A percentile compares a stretch with the other conserved stretches of the same genome.
These are phyloP conservation scores for Lasioglossum albipes DNA, from an alignment of 1,140 invertebrate genomes.

Conservation along the genomic window DNA sequence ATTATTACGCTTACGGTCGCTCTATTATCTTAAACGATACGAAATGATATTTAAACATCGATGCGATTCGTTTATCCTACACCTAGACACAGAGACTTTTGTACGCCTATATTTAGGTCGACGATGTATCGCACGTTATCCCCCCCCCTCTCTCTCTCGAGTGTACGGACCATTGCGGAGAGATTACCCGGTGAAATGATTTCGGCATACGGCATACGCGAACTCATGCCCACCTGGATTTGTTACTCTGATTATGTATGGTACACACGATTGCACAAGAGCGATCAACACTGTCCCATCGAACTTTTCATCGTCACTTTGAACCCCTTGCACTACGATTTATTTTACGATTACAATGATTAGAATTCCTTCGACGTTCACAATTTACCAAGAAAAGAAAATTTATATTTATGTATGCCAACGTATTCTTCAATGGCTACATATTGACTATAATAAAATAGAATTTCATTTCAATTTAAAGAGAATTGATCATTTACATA, in stretches of 20 bases:
- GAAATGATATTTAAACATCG: constrained; percentile 22
- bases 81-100: constrained; percentile 3
- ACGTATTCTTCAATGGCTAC: no score
- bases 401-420: no score
- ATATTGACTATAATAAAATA: no score
- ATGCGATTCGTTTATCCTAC: constrained; percentile 26
- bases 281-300: background rate
- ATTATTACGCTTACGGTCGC: constrained; percentile 3
- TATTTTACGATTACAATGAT: no score
- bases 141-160: no score
- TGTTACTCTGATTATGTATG: background rate
- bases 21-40: constrained; percentile 9
- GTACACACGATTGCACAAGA: constrained; percentile 6
- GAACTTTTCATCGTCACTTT: no score
- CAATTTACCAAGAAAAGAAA: no score
- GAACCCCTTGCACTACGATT: no score
- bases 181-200: constrained; percentile 2
- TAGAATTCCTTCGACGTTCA: no score
- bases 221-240: background rate
- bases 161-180: no score
- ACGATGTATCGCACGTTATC: background rate
- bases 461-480: no score
- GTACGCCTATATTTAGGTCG: constrained; percentile 8
- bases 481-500: no score
- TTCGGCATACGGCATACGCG: background rate